phyloP scores from a whole-genome alignment of 2,113 vertebrate species.

The Pelecanus crispus region DNA sequence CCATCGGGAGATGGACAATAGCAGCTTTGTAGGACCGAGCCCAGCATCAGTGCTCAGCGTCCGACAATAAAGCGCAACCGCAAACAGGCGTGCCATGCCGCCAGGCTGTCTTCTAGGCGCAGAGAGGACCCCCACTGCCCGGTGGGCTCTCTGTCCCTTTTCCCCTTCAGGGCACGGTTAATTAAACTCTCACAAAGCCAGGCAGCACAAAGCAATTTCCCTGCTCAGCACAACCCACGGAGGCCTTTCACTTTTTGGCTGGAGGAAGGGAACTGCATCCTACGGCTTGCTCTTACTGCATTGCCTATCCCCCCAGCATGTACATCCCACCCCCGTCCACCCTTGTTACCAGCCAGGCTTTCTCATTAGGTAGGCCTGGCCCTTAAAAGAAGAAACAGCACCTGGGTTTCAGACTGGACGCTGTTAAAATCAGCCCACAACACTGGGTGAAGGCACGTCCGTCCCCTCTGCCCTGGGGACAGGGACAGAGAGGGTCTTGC shows the following conservation, averaged over 20 bases:
- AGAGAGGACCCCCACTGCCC: background rate
- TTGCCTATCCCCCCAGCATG: background rate
- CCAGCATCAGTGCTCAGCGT: background rate
- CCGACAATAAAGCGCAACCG: background rate
- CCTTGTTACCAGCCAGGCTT: background rate
- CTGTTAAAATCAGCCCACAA: background rate
- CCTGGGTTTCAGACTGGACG: background rate
- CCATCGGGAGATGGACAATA: background rate
- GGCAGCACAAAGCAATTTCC: background rate
- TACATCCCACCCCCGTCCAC: background rate
- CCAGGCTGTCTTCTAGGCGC: background rate
- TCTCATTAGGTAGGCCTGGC: background rate
- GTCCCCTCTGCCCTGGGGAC: background rate
- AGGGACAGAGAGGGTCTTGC: background rate
- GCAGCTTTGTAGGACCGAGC: background rate
- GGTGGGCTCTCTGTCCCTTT: background rate
- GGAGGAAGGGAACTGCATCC: background rate
- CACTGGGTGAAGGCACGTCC: background rate
- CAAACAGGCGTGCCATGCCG: background rate
- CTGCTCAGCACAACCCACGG: background rate
- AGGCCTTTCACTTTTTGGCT: background rate
- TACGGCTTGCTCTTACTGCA: background rate
- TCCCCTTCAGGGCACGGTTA: background rate
- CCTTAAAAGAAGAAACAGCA: background rate
- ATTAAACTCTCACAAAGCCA: background rate